Evolutionary conservation across 2,797 vertebrate genomes (phyloP).

Genomic region (Morus bassanus): DNA sequence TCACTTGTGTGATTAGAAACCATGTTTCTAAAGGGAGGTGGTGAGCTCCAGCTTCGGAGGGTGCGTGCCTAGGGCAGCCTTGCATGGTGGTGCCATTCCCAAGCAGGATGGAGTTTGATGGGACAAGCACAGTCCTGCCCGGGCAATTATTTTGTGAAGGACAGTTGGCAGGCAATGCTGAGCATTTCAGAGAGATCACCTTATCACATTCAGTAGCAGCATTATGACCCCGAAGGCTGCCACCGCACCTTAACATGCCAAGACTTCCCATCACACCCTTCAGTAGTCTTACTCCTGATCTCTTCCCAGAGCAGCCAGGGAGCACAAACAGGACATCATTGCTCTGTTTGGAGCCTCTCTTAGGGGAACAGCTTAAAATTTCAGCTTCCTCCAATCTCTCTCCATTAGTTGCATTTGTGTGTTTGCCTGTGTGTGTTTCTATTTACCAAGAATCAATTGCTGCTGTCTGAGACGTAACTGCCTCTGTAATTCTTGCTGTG

Average conservation of each 20-base stretch:
- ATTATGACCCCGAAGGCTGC: background rate
- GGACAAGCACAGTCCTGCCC: background rate
- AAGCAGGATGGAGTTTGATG: background rate
- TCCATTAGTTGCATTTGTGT: background rate
- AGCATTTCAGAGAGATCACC: background rate
- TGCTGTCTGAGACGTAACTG: background rate
- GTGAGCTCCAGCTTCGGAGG: fast-evolving
- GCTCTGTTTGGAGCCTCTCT: background rate
- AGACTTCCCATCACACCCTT: background rate
- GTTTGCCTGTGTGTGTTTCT: background rate
- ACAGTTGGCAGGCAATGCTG: background rate
- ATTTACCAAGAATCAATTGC: background rate
- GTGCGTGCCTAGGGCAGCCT: background rate
- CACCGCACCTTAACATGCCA: background rate
- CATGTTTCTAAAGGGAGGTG: background rate
- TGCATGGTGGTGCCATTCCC: background rate
- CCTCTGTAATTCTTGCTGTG: background rate
- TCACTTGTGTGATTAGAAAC: background rate
- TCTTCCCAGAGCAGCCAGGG: background rate
- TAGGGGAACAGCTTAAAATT: background rate
- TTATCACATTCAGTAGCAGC: background rate
- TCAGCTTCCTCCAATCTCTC: background rate
- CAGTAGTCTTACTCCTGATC: background rate
- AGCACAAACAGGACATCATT: background rate
- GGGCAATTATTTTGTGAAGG: background rate